These are phyloP conservation scores for Polyploca ridens DNA, from an alignment of 2,888 invertebrate species.

Conservation along the genomic window DNA sequence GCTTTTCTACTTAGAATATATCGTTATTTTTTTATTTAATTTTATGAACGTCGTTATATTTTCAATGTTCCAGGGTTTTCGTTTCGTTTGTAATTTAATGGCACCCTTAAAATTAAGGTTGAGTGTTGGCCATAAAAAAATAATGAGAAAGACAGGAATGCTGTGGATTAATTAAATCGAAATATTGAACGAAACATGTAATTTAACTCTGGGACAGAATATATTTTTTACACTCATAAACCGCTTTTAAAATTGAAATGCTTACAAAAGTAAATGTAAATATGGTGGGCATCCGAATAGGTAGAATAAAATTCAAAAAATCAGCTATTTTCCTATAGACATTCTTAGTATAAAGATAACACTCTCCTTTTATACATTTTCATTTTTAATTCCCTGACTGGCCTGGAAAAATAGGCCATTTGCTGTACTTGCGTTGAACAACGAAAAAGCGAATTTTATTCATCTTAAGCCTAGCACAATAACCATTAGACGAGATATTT, in stretches of 20 bases:
- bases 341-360: neutral
- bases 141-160: neutral
- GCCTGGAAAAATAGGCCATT: constrained; percentile 16
- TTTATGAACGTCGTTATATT: no score
- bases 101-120: neutral
- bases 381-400: neutral
- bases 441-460: neutral
- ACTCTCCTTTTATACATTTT: neutral
- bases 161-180: neutral
- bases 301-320: no score
- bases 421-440: neutral
- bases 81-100: neutral
- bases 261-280: no score
- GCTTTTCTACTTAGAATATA: no score
- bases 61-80: no score
- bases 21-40: no score
- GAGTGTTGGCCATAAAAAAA: neutral
- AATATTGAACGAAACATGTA: neutral
- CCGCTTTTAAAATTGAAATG: no score
- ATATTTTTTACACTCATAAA: no score
- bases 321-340: neutral
- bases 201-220: no score
- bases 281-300: no score
- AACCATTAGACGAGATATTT: neutral
- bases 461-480: neutral